Evolutionary conservation across 1,140 invertebrate genomes (phyloP), one percentile per base, ranked within the genome.

Genomic region (Penaeus japonicus): DNA sequence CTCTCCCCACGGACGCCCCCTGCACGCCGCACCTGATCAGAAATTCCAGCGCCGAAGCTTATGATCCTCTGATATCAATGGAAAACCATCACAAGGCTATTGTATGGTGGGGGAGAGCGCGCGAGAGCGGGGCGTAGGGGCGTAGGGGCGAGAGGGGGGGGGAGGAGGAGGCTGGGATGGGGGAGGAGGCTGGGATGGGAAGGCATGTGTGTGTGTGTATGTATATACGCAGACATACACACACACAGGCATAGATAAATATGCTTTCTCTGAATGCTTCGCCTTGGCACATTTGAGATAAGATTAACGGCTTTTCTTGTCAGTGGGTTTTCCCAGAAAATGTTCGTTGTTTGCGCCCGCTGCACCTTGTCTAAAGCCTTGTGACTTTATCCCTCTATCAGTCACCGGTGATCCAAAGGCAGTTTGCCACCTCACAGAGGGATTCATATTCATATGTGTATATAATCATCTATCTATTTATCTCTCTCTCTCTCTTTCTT

Each of bases 51-150:
- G 62, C 35, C 79, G 80, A 88, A 82, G 80, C 80, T 77, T 88
- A 83, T 88, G 86, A 88, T 83, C 80, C 80, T 30, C 18, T 59
- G 79, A 88, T 83, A 88, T 88, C 80, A 88, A 88, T 88, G 81
- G 86, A 88, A 88, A 88, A 84, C 80, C 86, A 87, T 87, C 80
- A 88, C 80, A 83, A 22, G 59, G 80, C 86, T 82, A 88, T 88
- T 88, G 80, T 88, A 83, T 57, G 22, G 54, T 10, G 80, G 70
- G 79, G n/a, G 78, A n/a, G 78, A 30, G 22, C 0, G 32, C 4
- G 24, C 5, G 57, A 24, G 17, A 20, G 35, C 20, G 30, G 78
- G 39, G 30, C 22, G 18, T 35, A 10, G 39, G 22, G 39, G 32
- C 1, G 32, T 53, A 27, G 15, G 12, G 79, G 54, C 55, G 70